Percentiles rank a stretch among this genome's conserved stretches.
These are phyloP conservation scores for Bryconaethiops microstoma DNA, from an alignment of 2,797 vertebrate species.

Conservation along the genomic window DNA sequence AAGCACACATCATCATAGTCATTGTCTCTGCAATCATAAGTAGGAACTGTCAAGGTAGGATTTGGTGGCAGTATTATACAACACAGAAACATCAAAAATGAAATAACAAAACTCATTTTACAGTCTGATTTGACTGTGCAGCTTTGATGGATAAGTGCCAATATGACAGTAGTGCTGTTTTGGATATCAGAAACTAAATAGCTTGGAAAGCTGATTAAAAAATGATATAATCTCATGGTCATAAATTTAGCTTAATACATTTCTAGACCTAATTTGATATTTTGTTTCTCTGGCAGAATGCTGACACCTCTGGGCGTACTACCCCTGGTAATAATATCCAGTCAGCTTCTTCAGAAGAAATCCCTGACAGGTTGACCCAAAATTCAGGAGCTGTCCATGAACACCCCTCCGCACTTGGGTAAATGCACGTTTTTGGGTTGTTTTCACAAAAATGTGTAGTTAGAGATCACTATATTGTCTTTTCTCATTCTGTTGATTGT, in stretches of 20 bases:
- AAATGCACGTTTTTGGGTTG: neutral
- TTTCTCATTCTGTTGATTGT: neutral
- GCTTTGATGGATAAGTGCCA: no score
- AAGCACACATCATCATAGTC: no score
- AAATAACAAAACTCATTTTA: no score
- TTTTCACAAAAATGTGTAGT: neutral
- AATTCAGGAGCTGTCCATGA: neutral
- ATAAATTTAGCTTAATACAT: neutral
- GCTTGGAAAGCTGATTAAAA: no score
- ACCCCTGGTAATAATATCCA: neutral
- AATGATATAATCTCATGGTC: neutral
- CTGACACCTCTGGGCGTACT: neutral
- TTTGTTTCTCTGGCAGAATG: constrained; percentile 10
- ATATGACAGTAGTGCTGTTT: no score
- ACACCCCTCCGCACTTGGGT: neutral
- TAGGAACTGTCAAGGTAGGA: no score
- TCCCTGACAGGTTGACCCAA: constrained; percentile 2
- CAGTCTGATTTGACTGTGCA: no score
- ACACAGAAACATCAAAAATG: no score
- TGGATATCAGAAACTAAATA: no score
- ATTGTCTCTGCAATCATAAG: no score
- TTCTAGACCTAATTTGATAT: neutral
- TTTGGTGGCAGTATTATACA: no score
- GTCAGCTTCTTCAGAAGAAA: constrained; percentile 15
- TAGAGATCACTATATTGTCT: no score